Evolutionary conservation across 2,888 invertebrate species (phyloP), one percentile per base, ranked within the genome.

Genomic region (Tortricodes alternella): DNA sequence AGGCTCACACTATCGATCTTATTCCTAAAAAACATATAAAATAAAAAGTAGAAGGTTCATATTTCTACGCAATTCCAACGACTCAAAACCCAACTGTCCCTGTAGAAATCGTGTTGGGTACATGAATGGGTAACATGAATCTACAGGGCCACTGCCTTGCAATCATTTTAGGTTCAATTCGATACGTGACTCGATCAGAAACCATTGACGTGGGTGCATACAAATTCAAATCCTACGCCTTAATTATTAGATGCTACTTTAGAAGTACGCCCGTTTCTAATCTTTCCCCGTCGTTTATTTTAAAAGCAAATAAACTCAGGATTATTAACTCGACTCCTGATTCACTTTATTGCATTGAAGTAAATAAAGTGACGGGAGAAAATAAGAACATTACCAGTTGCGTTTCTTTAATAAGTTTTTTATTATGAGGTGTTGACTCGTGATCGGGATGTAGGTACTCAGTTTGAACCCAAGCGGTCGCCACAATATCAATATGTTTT

Each of bases 151-250:
- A n/a, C n/a, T 18, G 32, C 34, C 18, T 48, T 41, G 58, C 48
- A 62, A 65, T 61, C 43, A 59, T 48, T 56, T 32, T 43, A 35
- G 39, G 50, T 59, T 62, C 64, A 63, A 66, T 65, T 63, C 48
- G 53, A 51, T 64, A 66, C 66, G 66, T 66, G 66, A 63, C 53
- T 59, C 39, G 52, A 15, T 23, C 58, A 34, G 46, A 24, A 44
- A 37, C 46, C 34, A 19, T 11, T 34, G 34, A 19, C 18, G 18
- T 32, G 7, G 34, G 24, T 29, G 24, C 15, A 21, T 46, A 39
- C 37, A 21, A 58, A 52, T 34, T 13, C 48, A 16, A 32, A 41
- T 32, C 39, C 23, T 53, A 48, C 8, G 1, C 2, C 16, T 23
- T 24, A 15, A 21, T 29, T 24, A 34, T 24, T 34, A 48, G 19